Evolutionary conservation across 2,113 vertebrate species (phyloP).

Genomic region (Menidia beryllina): DNA sequence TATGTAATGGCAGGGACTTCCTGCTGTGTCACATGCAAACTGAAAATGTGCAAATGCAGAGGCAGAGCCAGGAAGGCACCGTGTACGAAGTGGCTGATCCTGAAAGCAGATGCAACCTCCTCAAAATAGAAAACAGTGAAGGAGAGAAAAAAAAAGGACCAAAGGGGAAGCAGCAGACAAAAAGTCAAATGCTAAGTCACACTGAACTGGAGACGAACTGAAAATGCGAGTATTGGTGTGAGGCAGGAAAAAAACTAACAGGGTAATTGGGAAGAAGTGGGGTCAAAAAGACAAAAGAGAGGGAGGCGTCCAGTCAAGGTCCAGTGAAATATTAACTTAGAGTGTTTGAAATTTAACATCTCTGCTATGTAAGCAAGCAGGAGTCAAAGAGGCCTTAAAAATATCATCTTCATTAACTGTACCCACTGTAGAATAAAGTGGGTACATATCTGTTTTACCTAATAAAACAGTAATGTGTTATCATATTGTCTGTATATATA

Average conservation of each 20-base stretch:
- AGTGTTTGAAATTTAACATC: constrained; percentile 38
- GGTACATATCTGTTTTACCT: background rate
- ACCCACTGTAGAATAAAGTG: constrained; percentile 12
- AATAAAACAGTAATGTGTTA: constrained; percentile 34
- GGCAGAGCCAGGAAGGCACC: constrained; percentile 18
- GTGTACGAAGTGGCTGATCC: constrained; percentile 45
- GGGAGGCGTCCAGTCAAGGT: constrained; percentile 18
- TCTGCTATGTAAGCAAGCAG: background rate
- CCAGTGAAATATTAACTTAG: constrained; percentile 47
- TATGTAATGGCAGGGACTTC: constrained; percentile 63
- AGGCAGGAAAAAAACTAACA: constrained; percentile 3
- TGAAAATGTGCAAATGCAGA: constrained; percentile 41
- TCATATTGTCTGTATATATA: background rate
- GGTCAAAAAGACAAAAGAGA: constrained; percentile 14
- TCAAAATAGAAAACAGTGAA: constrained; percentile 36
- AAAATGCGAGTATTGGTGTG: background rate
- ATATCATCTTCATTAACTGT: background rate
- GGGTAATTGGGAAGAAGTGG: constrained; percentile 24
- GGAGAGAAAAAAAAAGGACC: constrained; percentile 14
- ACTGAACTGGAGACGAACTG: background rate
- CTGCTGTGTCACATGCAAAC: constrained; percentile 59
- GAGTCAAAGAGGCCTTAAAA: background rate
- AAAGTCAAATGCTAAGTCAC: constrained; percentile 22
- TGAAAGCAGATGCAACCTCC: constrained; percentile 40
- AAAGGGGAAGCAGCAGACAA: constrained; percentile 5